Evolutionary conservation across 2,888 invertebrate genomes (phyloP), one percentile per base, ranked within the genome.

Genomic region (Neria commutata): DNA sequence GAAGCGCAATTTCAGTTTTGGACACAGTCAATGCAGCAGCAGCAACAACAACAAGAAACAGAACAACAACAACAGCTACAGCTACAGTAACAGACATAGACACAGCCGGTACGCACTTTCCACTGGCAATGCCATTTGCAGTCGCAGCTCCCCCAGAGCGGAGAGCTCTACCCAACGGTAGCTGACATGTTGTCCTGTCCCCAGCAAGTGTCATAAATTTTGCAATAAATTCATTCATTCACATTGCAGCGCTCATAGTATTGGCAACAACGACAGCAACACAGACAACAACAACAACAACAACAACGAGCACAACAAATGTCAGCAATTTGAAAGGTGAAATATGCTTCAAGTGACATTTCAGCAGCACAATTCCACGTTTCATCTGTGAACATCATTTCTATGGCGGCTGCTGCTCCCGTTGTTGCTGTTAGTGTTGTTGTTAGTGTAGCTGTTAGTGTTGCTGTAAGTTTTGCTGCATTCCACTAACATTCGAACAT

Each of bases 171-270:
- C n/a, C n/a, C n/a, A n/a, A n/a, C n/a, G n/a, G n/a, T n/a, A n/a
- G n/a, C n/a, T n/a, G n/a, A n/a, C n/a, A n/a, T n/a, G n/a, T n/a
- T 42, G 42, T 42, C 42, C 8, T 42, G 42, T 42, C 42, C 42
- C n/a, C 17, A 21, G 42, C 42, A 42, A 42, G 21, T 42, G 42
- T 42, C 42, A 42, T 42, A 42, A 42, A 42, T 42, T 42, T 42
- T 42, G 42, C 4, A 42, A 42, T 21, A 42, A n/a, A 19, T 42
- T 42, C 42, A 42, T 42, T 42, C 42, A 42, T 42, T 42, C 21
- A 5, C 42, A 21, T 42, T 19, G 42, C n/a, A n/a, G n/a, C n/a
- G n/a, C n/a, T 8, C 42, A 42, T 42, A 19, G 42, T 42, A 14
- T 42, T 42, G 17, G 19, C 19, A 42, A 42, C 42, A 42, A 42